Base-by-base conservation (phyloP, 2,888 invertebrate genomes). In the Rhamnusium bicolor region DNA sequence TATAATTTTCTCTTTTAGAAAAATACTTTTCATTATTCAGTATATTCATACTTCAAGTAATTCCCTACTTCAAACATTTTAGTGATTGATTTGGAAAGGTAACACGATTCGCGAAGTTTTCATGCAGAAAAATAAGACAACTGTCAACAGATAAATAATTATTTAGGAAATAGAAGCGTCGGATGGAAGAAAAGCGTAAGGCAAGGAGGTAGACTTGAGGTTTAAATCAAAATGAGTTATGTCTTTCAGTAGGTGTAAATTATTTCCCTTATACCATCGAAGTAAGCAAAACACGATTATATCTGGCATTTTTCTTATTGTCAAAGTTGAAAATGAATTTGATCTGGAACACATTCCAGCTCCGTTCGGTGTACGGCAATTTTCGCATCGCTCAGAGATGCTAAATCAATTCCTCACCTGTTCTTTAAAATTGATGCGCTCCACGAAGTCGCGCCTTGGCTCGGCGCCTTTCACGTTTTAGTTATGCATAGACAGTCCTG, bases 401-500 rank as follows among this genome's bases (percentile, higher is more conserved):
- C 76, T 76, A 80, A 82, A 83, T 83, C 83, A 82, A 83, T 82
- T 83, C 80, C 72, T 80, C 79, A 83, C 83, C 81, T 81, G 81
- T 81, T 80, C 78, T 72, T 69, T 78, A 72, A 79, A 83, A 82
- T 82, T 81, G 80, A 81, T 80, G 81, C 77, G 74, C 73, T 75
- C 58, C 71, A 70, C 67, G 66, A 67, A 74, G 76, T 70, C 74
- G 66, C 71, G 60, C 71, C n/a, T 63, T 72, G 70, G 65, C 73
- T 77, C 76, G 78, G 71, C 80, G 78, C 69, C 74, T 71, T 73
- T 79, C 77, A 76, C 79, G 79, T 76, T 80, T 82, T 83, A 83
- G 82, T 84, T 84, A 84, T 84, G 83, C 83, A 83, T 77, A 82
- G 83, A 78, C 83, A 81, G 82, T 81, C 80, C 74, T 82, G 77